Evolutionary conservation across 2,113 vertebrate genomes (phyloP).

Genomic region (Urocynchramus pylzowi): DNA sequence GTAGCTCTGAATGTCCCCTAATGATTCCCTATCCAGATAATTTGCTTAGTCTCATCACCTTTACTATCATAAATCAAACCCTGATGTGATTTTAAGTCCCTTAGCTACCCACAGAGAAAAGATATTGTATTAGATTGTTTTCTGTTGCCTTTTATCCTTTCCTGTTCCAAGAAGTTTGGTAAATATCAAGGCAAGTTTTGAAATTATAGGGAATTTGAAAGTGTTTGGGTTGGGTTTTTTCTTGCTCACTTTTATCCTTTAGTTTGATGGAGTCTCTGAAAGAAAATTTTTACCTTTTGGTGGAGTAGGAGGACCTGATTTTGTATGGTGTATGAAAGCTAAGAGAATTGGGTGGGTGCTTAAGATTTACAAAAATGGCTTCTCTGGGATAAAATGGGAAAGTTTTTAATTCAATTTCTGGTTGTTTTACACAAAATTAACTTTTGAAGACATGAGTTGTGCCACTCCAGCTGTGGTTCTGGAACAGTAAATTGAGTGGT

Average conservation of each 20-base stretch:
- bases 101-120: conserved; percentile 33
- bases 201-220: background rate
- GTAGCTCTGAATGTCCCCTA: conserved; percentile 28
- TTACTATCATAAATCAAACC: conserved; percentile 44
- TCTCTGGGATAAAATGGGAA: background rate
- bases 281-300: background rate
- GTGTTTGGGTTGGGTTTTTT: background rate
- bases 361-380: background rate
- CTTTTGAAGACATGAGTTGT: background rate
- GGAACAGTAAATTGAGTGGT: background rate
- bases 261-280: background rate
- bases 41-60: conserved; percentile 42
- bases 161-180: background rate
- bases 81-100: conserved; percentile 45
- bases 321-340: background rate
- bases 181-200: conserved; percentile 15
- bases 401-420: background rate
- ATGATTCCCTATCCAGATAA: conserved; percentile 31
- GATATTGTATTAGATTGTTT: background rate
- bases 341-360: background rate
- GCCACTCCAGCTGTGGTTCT: background rate
- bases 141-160: background rate
- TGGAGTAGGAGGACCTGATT: background rate
- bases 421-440: background rate
- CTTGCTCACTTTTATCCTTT: background rate